A percentile compares a stretch with the other conserved stretches of the same genome.
These are phyloP conservation scores for Aegotheles bennettii DNA, from an alignment of 2,113 vertebrate genomes.

Conservation along the genomic window DNA sequence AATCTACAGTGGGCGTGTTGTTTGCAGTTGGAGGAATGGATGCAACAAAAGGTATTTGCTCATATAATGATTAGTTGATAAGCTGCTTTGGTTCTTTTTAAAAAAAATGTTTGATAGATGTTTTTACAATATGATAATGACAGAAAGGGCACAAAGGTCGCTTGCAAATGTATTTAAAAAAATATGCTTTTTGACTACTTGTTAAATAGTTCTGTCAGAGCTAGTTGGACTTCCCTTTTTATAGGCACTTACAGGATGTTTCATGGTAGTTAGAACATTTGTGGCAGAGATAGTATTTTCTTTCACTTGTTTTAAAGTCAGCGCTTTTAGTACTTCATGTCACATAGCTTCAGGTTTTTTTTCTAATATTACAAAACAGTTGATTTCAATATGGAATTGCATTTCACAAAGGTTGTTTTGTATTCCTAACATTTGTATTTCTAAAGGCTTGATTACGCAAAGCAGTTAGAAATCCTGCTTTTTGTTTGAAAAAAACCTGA, in stretches of 20 bases:
- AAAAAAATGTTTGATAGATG: background rate
- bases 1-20: slow-evolving; percentile 93
- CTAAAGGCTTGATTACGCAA: background rate
- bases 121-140: background rate
- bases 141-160: background rate
- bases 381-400: background rate
- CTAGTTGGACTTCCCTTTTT: background rate
- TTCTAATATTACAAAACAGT: background rate
- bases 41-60: slow-evolving; percentile 85
- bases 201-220: background rate
- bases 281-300: background rate
- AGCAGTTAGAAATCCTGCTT: background rate
- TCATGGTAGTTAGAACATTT: background rate
- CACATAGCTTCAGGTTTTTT: background rate
- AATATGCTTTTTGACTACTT: background rate
- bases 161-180: background rate
- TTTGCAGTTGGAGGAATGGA: slow-evolving; percentile 98
- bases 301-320: background rate
- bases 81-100: background rate
- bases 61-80: background rate
- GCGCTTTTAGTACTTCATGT: background rate
- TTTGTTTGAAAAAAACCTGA: background rate
- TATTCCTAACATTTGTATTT: background rate
- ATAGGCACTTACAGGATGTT: background rate
- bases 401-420: background rate